Percentiles rank a stretch among this genome's conserved stretches.
phyloP scores from a whole-genome alignment of 1,140 invertebrate genomes.

The Panagrolaimus sp. region DNA sequence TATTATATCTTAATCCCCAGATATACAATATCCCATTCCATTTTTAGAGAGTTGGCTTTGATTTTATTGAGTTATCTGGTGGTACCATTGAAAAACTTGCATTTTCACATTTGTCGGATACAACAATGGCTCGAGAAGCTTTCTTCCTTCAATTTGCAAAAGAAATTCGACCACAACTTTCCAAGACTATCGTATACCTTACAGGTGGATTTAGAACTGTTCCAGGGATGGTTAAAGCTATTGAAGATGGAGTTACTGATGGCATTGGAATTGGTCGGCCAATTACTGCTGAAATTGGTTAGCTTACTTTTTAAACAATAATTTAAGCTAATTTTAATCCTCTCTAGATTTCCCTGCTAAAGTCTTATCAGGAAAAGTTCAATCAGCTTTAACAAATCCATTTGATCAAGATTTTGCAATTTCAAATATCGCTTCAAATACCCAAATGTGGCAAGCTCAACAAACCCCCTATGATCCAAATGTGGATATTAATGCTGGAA shows the following conservation, averaged over 20 bases:
- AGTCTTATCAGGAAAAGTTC: constrained; percentile 17
- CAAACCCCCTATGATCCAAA: not conserved
- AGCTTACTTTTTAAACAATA: not conserved
- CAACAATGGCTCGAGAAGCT: constrained; percentile 22
- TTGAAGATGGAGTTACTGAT: constrained; percentile 21
- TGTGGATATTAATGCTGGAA: constrained; percentile 10
- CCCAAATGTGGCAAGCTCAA: constrained; percentile 23
- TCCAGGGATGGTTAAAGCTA: constrained; percentile 18
- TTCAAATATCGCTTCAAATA: not conserved
- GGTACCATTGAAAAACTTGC: constrained; percentile 15
- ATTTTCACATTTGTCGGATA: constrained; percentile 15
- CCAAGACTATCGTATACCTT: constrained; percentile 16
- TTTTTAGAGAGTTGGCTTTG: constrained; percentile 21
- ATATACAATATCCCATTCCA: not conserved
- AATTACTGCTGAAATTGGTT: constrained; percentile 17
- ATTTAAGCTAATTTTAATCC: not conserved
- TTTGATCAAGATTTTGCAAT: constrained; percentile 23
- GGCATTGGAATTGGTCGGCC: constrained; percentile 27
- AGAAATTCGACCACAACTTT: constrained; percentile 22
- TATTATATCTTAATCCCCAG: not conserved
- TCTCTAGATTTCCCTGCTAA: constrained; percentile 22
- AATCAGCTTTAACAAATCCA: constrained; percentile 16
- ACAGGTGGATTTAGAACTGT: constrained; percentile 29
- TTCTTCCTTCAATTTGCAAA: constrained; percentile 25
- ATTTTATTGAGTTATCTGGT: constrained; percentile 25